Conservation (phyloP, 2,797 vertebrate genomes). For the Xyrichtys novacula region DNA sequence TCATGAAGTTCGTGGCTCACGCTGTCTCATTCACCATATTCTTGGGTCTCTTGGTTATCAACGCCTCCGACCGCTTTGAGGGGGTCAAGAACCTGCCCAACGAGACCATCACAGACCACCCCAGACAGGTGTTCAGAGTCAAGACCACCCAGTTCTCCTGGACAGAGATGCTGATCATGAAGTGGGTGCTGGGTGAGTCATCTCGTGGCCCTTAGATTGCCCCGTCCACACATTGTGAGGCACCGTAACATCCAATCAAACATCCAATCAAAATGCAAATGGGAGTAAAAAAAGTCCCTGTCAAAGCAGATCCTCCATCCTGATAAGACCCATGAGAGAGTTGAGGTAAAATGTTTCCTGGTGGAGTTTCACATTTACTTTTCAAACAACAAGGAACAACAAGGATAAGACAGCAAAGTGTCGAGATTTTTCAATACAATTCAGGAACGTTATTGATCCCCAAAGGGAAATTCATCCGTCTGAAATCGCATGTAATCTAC, state of each 20-base stretch:
- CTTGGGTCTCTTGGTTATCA: conserved; percentile 92
- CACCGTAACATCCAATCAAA: conserved; percentile 13
- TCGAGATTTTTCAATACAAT: no score
- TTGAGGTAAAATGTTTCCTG: not conserved
- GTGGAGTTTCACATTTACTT: not conserved
- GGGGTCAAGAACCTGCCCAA: conserved; percentile 97
- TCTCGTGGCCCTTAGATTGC: no score
- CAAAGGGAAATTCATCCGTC: no score
- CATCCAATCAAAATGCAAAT: conserved; percentile 37
- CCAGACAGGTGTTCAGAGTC: conserved; percentile 95
- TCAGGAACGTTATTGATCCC: no score
- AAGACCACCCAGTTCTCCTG: conserved; percentile 98
- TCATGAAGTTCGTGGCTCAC: conserved; percentile 99
- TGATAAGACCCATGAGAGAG: not conserved
- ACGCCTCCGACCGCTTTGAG: conserved; percentile 96
- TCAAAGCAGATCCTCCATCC: conserved; percentile 10
- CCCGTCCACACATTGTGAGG: not conserved
- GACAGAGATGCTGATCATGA: conserved; percentile 98
- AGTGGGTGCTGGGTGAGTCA: conserved; percentile 96
- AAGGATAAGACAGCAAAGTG: no score
- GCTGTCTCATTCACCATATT: conserved; percentile 98
- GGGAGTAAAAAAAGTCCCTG: not conserved
- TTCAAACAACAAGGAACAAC: conserved; percentile 2
- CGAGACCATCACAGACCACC: conserved; percentile 96
- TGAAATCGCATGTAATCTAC: no score